These are phyloP conservation scores for Bungarus multicinctus DNA, from an alignment of 2,113 vertebrate genomes.

Conservation along the genomic window DNA sequence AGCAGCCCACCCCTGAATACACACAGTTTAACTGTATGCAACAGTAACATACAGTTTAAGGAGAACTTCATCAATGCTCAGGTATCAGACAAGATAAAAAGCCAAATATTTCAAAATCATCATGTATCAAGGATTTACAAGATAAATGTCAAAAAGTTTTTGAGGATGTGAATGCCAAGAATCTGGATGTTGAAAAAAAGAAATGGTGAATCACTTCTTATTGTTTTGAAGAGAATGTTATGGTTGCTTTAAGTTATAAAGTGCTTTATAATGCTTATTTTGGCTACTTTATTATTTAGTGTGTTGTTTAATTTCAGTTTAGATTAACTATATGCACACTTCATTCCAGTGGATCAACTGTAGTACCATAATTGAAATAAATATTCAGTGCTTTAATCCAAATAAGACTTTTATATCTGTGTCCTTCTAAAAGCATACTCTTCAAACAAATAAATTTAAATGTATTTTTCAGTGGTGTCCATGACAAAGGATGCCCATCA, in stretches of 20 bases:
- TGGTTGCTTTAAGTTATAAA: neutral
- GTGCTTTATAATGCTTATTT: neutral
- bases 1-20: too few relatives aligned
- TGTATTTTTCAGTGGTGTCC: neutral
- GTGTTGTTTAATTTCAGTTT: constrained; percentile 53
- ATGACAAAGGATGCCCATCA: neutral
- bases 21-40: too few relatives aligned
- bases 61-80: neutral
- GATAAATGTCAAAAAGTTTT: neutral
- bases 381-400: neutral
- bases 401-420: neutral
- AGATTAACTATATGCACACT: constrained; percentile 46
- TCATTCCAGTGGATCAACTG: constrained; percentile 18
- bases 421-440: neutral
- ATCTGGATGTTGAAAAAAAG: neutral
- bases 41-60: neutral
- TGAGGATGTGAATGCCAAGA: neutral
- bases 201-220: neutral
- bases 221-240: neutral
- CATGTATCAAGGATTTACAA: neutral
- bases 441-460: neutral
- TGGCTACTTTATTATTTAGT: constrained; percentile 33
- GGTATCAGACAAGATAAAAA: neutral
- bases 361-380: neutral
- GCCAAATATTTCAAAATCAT: neutral